These are phyloP conservation scores for Pseudomugil tenellus DNA, from an alignment of 2,797 vertebrate species.

Conservation along the genomic window DNA sequence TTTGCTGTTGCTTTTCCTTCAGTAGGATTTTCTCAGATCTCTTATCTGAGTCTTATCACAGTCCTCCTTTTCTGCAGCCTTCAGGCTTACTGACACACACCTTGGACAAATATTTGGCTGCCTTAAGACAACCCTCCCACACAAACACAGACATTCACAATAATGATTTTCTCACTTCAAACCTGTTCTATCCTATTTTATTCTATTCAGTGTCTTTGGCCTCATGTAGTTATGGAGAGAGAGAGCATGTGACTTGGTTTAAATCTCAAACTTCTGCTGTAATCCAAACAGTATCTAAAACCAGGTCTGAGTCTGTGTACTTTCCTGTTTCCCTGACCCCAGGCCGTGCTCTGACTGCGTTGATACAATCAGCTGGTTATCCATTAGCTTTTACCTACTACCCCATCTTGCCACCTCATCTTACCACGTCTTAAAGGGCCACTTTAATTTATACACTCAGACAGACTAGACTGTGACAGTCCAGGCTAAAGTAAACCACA, in stretches of 20 bases:
- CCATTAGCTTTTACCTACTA: constrained; percentile 76
- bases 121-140: constrained; percentile 49
- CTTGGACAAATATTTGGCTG: constrained; percentile 79
- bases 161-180: constrained; percentile 23
- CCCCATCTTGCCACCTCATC: constrained; percentile 66
- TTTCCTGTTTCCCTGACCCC: constrained; percentile 74
- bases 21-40: constrained; percentile 74
- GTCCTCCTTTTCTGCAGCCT: constrained; percentile 68
- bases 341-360: constrained; percentile 64
- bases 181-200: constrained; percentile 8
- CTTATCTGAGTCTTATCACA: constrained; percentile 79
- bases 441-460: constrained; percentile 21
- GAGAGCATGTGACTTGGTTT: constrained; percentile 43
- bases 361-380: constrained; percentile 83
- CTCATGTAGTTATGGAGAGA: not conserved
- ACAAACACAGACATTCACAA: constrained; percentile 15
- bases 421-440: constrained; percentile 69
- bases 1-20: constrained; percentile 71
- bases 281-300: constrained; percentile 60
- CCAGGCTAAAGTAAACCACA: not conserved
- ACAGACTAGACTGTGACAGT: not conserved
- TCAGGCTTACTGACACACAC: constrained; percentile 69
- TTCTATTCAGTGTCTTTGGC: constrained; percentile 9
- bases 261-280: constrained; percentile 44
- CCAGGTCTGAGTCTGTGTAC: constrained; percentile 67